Percentiles rank a stretch among this genome's conserved stretches.
phyloP scores from a whole-genome alignment of 1,140 invertebrate species.

The Anoplolepis gracilipes region DNA sequence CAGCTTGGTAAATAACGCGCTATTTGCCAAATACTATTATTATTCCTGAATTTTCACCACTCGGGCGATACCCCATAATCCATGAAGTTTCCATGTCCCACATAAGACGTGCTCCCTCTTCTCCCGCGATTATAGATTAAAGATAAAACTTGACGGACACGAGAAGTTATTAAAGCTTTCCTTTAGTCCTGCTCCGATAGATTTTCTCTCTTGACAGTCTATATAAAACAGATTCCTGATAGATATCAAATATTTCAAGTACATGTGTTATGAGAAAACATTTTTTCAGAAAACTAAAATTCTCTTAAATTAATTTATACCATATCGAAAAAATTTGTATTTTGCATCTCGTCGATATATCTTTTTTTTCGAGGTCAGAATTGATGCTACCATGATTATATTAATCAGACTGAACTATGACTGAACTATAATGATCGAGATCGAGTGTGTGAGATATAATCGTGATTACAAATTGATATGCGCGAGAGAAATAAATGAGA shows the following conservation, averaged over 20 bases:
- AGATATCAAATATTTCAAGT: too few species aligned
- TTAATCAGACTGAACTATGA: neutral
- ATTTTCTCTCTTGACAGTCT: neutral
- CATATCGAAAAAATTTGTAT: neutral
- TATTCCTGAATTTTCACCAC: conserved; percentile 13
- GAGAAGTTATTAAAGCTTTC: neutral
- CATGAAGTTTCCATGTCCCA: conserved; percentile 11
- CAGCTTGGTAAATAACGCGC: conserved; percentile 4
- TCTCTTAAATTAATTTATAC: neutral
- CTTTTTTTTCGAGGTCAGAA: neutral
- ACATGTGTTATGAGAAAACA: neutral
- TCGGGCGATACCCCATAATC: conserved; percentile 17
- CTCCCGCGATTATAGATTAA: conserved; percentile 9
- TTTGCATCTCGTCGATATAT: neutral
- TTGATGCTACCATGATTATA: conserved; percentile 17
- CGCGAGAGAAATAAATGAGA: neutral
- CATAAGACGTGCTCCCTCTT: neutral
- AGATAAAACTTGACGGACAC: conserved; percentile 1
- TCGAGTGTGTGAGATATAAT: neutral
- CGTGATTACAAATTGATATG: conserved; percentile 9
- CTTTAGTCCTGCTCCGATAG: neutral
- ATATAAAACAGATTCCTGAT: neutral
- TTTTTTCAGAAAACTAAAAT: neutral
- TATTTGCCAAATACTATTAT: conserved; percentile 49
- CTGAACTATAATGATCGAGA: neutral